Evolutionary conservation across 2,113 vertebrate genomes (phyloP), one percentile per base, ranked within the genome.

Genomic region (Apteryx owenii): DNA sequence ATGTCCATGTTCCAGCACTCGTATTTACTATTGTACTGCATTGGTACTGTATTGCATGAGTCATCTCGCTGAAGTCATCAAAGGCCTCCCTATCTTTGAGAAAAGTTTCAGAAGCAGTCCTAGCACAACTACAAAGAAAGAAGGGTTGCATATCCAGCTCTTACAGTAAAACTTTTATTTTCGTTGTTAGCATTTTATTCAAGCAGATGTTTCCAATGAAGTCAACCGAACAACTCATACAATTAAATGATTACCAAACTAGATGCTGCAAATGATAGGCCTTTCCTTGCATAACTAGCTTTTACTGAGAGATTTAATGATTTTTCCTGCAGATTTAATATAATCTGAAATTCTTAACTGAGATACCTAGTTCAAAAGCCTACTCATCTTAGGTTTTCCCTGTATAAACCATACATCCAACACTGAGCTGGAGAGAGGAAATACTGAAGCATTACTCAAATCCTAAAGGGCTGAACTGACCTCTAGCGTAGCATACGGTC

Each of bases 391-490:
- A 8, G 26, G 7, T 62, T 89, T 21, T 22, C 28, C 48, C 22
- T 69, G 2, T 28, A 17, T 2, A 8, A 2, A 22, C 12, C 31
- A 33, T 53, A 12, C 9, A 16, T 8, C 3, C 7, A 9, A 3
- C 13, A 28, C 0, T 48, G 19, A 66, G 18, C 9, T 56, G 19
- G 25, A 75, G 23, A 70, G 6, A 42, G 7, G 23, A 88, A 85
- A 28, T 18, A 8, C 13, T 51, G 60, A 88, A 78, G 26, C 20
- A 48, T 53, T 60, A 20, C 15, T 44, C 13, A 71, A 36, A 64
- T 11, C 8, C 72, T 48, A 50, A 54, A 5, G 69, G 20, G 11
- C 8, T 78, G 61, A 44, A 42, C 5, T 29, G 65, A 56, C 2
- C 18, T 78, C n/a, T 65, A 3, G 4, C 29, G 29, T 53, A 83